A percentile compares a stretch with the other conserved stretches of the same genome.
Conservation (phyloP, 1,140 invertebrate species). For the Temnothorax curvispinosus region DNA sequence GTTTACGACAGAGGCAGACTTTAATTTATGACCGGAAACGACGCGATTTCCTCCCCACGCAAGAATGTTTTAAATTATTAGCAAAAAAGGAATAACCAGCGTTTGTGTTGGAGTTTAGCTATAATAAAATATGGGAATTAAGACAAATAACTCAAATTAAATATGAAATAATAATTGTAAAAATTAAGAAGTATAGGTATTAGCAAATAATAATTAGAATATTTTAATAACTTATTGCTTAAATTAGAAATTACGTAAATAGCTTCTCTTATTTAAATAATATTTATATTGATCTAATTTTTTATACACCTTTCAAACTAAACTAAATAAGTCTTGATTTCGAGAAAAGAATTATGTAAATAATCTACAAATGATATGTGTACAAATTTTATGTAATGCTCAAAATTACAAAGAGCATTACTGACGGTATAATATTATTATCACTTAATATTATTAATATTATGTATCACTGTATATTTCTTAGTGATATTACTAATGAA, state of each 20-base stretch:
- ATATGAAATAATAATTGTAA: neutral
- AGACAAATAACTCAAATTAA: neutral
- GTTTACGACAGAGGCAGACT: conserved; percentile 43
- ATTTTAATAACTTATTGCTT: neutral
- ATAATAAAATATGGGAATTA: neutral
- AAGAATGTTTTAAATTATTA: conserved; percentile 1
- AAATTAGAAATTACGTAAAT: neutral
- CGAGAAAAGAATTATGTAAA: neutral
- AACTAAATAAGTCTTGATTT: neutral
- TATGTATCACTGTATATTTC: neutral
- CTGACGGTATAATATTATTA: neutral
- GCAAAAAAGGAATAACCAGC: neutral
- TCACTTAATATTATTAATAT: neutral
- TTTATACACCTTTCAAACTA: neutral
- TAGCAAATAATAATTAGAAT: neutral
- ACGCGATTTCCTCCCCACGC: neutral
- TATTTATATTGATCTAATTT: neutral
- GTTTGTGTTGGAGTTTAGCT: neutral
- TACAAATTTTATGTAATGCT: neutral
- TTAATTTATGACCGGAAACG: conserved; percentile 52
- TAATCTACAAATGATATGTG: neutral
- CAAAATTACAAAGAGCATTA: neutral
- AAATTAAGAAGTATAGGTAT: neutral
- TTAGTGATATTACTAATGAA: neutral
- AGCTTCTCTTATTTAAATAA: neutral